phyloP scores from a whole-genome alignment of 2,113 vertebrate genomes.

The Anhinga anhinga region DNA sequence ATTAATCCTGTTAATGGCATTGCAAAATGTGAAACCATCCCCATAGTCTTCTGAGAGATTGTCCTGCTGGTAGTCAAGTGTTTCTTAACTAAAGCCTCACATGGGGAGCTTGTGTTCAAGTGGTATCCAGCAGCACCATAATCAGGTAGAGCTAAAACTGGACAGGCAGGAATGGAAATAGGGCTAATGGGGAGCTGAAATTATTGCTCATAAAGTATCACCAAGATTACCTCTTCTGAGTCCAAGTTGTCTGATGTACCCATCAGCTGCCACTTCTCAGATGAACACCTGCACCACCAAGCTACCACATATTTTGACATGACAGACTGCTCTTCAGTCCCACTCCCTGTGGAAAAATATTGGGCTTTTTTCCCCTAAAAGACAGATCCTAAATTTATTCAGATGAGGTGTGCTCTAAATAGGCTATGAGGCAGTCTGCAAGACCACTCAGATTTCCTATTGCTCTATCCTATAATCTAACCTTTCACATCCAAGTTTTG shows the following conservation, averaged over 20 bases:
- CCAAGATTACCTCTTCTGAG: not conserved
- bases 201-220: not conserved
- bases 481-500: not conserved
- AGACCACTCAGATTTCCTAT: not conserved
- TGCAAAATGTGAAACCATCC: not conserved
- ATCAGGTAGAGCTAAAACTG: not conserved
- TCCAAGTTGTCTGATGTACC: not conserved
- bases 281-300: not conserved
- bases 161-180: not conserved
- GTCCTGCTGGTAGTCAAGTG: not conserved
- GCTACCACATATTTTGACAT: fast-evolving
- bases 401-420: not conserved
- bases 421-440: not conserved
- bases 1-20: not conserved
- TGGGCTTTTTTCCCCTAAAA: not conserved
- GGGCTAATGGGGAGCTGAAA: fast-evolving
- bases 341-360: not conserved
- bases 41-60: not conserved
- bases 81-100: not conserved
- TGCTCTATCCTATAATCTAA: not conserved
- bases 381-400: not conserved
- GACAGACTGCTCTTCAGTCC: not conserved
- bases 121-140: not conserved
- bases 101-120: not conserved
- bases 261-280: not conserved